These are phyloP conservation scores for Ooceraea biroi DNA, from an alignment of 1,140 invertebrate genomes.

Conservation along the genomic window DNA sequence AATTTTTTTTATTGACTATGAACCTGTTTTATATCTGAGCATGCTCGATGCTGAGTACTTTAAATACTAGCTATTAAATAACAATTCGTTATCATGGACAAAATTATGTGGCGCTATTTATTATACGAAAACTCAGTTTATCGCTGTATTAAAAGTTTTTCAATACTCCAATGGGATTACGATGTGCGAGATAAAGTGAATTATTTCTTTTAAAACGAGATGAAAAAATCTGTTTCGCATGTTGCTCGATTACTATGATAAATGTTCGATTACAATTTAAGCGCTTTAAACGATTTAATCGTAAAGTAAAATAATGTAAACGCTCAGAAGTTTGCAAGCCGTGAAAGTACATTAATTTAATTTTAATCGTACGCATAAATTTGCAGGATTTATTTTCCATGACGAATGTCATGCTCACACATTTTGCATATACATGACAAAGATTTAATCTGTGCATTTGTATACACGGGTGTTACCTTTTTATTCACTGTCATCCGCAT, in stretches of 20 bases:
- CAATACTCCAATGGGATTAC: neutral
- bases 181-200: neutral
- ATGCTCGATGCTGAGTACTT: neutral
- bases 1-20: neutral
- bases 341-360: neutral
- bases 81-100: neutral
- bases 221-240: neutral
- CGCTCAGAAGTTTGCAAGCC: neutral
- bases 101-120: neutral
- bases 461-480: neutral
- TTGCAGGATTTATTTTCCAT: conserved; percentile 13
- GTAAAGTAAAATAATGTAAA: neutral
- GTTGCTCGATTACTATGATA: neutral
- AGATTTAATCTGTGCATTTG: conserved; percentile 4
- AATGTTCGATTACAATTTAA: neutral
- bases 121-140: neutral
- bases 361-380: conserved; percentile 14
- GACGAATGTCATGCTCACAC: neutral
- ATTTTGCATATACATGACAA: neutral
- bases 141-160: neutral
- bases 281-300: neutral
- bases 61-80: conserved; percentile 12
- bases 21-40: neutral
- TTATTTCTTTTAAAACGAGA: neutral
- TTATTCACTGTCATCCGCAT: neutral